Conservation (phyloP, 1,140 invertebrate genomes). For the Drosophila miranda region DNA sequence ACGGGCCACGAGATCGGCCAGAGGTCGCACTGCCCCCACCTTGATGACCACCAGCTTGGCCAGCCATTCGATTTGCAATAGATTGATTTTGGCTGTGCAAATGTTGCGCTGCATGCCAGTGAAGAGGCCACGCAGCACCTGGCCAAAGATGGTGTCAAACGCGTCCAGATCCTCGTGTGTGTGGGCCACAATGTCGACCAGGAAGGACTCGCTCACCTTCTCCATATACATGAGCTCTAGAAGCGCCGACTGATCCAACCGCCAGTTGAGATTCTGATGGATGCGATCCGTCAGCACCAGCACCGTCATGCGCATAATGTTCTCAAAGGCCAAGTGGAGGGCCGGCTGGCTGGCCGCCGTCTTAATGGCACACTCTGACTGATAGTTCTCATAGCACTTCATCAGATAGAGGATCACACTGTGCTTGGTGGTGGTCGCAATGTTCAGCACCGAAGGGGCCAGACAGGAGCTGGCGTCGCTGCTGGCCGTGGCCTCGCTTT, state of each 20-base stretch:
- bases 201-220: slow-evolving; percentile 84
- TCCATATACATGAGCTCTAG: slow-evolving; percentile 81
- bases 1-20: slow-evolving; percentile 90
- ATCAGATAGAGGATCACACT: slow-evolving; percentile 63
- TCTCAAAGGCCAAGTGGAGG: slow-evolving; percentile 36
- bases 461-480: slow-evolving; percentile 34
- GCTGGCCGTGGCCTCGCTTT: slow-evolving; percentile 13
- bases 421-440: slow-evolving; percentile 67
- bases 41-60: slow-evolving; percentile 88
- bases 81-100: slow-evolving; percentile 88
- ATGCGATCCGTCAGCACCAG: slow-evolving; percentile 74
- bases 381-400: slow-evolving; percentile 69
- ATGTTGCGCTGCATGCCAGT: slow-evolving; percentile 87
- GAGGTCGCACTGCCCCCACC: slow-evolving; percentile 86
- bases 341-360: slow-evolving; percentile 12
- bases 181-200: slow-evolving; percentile 85
- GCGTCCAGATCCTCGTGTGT: slow-evolving; percentile 86
- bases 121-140: slow-evolving; percentile 88
- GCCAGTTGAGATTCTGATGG: slow-evolving; percentile 55
- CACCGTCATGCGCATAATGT: slow-evolving; percentile 59
- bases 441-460: slow-evolving; percentile 45
- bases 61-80: slow-evolving; percentile 86
- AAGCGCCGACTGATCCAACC: slow-evolving; percentile 64
- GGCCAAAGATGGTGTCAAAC: slow-evolving; percentile 88
- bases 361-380: slow-evolving; percentile 55